These are phyloP conservation scores for Todus mexicanus DNA, from an alignment of 2,797 vertebrate species.

Conservation along the genomic window DNA sequence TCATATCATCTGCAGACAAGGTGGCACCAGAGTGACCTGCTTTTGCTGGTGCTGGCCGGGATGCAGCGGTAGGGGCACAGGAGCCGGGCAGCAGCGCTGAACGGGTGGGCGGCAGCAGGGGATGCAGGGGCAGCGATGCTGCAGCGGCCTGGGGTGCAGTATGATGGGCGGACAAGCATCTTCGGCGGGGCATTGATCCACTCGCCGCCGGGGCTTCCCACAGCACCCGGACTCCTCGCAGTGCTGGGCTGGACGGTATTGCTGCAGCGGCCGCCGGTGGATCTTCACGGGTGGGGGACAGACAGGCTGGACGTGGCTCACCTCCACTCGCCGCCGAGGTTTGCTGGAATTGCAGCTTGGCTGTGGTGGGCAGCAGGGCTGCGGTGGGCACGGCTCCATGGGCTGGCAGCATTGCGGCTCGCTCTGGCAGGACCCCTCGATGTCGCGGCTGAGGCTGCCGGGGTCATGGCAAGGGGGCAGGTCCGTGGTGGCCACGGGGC, in stretches of 20 bases:
- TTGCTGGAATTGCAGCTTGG: not conserved
- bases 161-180: not conserved
- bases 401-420: not conserved
- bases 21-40: not conserved
- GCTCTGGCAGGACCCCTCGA: conserved; percentile 14
- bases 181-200: not conserved
- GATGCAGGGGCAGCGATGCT: not conserved
- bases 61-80: rapidly evolving
- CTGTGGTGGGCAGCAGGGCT: not conserved
- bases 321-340: conserved; percentile 32
- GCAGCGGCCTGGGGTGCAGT: not conserved
- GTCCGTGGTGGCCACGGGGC: rapidly evolving
- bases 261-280: not conserved
- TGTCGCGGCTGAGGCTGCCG: conserved; percentile 17
- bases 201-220: not conserved
- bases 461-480: not conserved
- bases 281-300: not conserved
- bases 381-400: not conserved
- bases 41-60: not conserved
- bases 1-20: conserved; percentile 18
- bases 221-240: not conserved
- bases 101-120: rapidly evolving
- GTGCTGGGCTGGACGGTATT: not conserved
- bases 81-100: not conserved
- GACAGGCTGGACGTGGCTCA: not conserved